Conservation (phyloP, 2,888 invertebrate species). For the Falcaria lacertinaria region DNA sequence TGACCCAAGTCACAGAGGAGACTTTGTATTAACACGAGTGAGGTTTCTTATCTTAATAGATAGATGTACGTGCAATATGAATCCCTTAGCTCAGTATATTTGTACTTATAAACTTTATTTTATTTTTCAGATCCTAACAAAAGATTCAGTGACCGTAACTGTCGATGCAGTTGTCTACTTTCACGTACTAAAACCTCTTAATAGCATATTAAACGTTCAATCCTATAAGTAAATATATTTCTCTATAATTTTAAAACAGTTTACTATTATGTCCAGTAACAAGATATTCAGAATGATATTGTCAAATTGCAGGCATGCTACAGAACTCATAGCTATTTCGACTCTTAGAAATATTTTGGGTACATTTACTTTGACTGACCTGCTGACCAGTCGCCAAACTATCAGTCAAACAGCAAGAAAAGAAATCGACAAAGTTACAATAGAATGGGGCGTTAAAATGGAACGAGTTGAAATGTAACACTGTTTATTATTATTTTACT, state of each 20-base stretch:
- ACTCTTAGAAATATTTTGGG: conserved; percentile 81
- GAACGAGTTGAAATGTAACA: conserved; percentile 82
- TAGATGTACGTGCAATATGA: too few species aligned
- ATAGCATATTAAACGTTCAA: conserved; percentile 77
- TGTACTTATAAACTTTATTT: conserved; percentile 38
- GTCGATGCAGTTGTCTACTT: conserved; percentile 92
- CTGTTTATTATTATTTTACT: neutral
- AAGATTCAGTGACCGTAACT: conserved; percentile 94
- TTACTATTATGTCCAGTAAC: neutral
- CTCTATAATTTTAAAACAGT: neutral
- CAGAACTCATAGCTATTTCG: conserved; percentile 64
- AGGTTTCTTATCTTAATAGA: too few species aligned
- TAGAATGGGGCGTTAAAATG: conserved; percentile 78
- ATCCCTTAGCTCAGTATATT: too few species aligned
- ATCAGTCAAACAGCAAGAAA: conserved; percentile 77
- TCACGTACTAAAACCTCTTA: conserved; percentile 84
- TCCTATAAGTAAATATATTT: conserved; percentile 31
- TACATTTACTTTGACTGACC: conserved; percentile 80
- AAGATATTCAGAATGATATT: neutral
- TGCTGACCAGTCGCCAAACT: conserved; percentile 80
- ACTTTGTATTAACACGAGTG: too few species aligned
- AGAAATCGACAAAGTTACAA: conserved; percentile 70
- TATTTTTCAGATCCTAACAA: conserved; percentile 84
- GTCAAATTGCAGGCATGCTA: conserved; percentile 39
- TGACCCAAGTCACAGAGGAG: too few species aligned